Conservation (phyloP, 2,888 invertebrate species). For the Xestobium rufovillosum region DNA sequence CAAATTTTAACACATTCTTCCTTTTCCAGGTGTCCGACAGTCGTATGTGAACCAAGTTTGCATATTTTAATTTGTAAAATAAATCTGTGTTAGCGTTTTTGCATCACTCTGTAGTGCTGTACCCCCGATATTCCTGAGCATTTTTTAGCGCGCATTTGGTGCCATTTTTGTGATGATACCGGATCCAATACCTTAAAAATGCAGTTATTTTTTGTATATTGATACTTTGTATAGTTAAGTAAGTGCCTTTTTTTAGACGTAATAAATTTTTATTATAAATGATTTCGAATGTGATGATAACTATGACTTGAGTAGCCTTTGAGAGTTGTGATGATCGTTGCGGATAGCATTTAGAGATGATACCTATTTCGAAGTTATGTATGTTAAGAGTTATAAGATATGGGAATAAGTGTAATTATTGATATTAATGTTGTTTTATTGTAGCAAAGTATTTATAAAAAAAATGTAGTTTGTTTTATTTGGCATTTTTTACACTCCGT, state of each 20-base stretch:
- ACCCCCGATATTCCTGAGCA: slow-evolving; percentile 25
- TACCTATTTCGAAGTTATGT: no score
- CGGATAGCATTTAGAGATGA: no score
- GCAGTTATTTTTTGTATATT: slow-evolving; percentile 31
- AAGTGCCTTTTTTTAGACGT: slow-evolving; percentile 39
- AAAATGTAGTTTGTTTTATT: not conserved
- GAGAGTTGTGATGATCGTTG: no score
- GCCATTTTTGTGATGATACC: slow-evolving; percentile 37
- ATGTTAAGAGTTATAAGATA: slow-evolving; percentile 17
- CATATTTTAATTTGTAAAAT: no score
- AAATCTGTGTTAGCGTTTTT: slow-evolving; percentile 18
- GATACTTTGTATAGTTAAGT: slow-evolving; percentile 31
- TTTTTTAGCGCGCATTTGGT: slow-evolving; percentile 30
- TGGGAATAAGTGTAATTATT: slow-evolving; percentile 22
- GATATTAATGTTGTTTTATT: slow-evolving; percentile 28
- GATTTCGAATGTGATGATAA: no score
- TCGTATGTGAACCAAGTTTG: no score
- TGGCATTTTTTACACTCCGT: no score
- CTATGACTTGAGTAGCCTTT: no score
- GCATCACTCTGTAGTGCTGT: slow-evolving; percentile 21
- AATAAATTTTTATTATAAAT: no score
- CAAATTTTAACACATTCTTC: slow-evolving; percentile 8
- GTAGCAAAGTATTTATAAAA: slow-evolving; percentile 23
- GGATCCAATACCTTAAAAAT: no score
- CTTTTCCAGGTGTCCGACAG: no score